These are phyloP conservation scores for Helobdella robusta DNA, from an alignment of 2,888 invertebrate genomes.

Conservation along the genomic window DNA sequence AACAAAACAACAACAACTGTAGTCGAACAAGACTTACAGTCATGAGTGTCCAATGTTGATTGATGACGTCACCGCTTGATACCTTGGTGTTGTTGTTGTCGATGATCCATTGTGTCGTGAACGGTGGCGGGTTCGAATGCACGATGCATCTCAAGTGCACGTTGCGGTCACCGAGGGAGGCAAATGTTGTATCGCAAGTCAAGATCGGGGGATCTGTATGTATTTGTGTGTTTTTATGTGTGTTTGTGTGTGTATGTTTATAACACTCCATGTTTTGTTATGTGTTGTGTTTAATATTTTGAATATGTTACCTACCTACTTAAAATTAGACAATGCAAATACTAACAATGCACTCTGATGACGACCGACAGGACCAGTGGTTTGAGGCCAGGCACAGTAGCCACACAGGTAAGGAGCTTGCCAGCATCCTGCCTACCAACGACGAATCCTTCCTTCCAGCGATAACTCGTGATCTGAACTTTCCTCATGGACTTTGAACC, in stretches of 20 bases:
- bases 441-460: not conserved
- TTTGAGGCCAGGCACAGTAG: slow-evolving; percentile 23
- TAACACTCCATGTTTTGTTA: not conserved
- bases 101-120: slow-evolving; percentile 14
- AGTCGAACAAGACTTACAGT: slow-evolving; percentile 14
- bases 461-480: not conserved
- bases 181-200: slow-evolving; percentile 11
- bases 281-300: too few species aligned
- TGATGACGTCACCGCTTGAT: not conserved
- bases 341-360: slow-evolving; percentile 23
- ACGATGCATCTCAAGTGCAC: slow-evolving; percentile 12
- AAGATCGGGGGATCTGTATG: slow-evolving; percentile 15
- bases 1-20: too few species aligned
- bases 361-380: slow-evolving; percentile 15
- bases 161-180: slow-evolving; percentile 19
- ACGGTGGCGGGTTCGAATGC: slow-evolving; percentile 9
- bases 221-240: not conserved
- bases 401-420: slow-evolving; percentile 15
- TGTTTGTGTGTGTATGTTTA: not conserved
- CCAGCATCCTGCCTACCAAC: slow-evolving; percentile 15
- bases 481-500: slow-evolving; percentile 18
- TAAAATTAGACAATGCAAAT: not conserved
- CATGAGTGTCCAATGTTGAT: slow-evolving; percentile 13
- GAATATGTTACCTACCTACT: not conserved
- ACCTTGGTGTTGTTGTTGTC: slow-evolving; percentile 21